Percentiles rank a stretch among this genome's conserved stretches.
These are phyloP conservation scores for Spilosoma lubricipeda DNA, from an alignment of 2,888 invertebrate genomes.

Conservation along the genomic window DNA sequence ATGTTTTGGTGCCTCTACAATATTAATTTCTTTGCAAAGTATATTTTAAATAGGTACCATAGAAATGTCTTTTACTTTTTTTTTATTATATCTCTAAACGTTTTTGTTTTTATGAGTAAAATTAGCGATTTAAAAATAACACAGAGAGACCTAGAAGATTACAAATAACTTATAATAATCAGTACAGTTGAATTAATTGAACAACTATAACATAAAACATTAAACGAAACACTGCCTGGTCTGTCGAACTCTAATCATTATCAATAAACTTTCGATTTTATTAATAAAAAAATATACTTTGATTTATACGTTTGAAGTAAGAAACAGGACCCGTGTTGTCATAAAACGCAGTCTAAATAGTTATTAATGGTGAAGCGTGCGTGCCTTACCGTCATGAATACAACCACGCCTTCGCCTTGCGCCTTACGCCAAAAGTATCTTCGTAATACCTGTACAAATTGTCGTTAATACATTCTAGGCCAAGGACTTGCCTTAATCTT, in stretches of 20 bases:
- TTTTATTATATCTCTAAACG: too few species aligned
- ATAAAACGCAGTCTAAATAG: conserved; percentile 7
- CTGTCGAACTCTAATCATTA: not conserved
- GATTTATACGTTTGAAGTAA: not conserved
- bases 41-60: too few species aligned
- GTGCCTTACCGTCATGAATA: conserved; percentile 47
- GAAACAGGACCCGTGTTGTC: not conserved
- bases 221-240: not conserved
- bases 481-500: conserved; percentile 49
- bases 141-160: not conserved
- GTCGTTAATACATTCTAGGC: conserved; percentile 47
- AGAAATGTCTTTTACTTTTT: too few species aligned
- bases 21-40: too few species aligned
- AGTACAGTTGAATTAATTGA: not conserved
- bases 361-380: conserved; percentile 39
- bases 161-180: not conserved
- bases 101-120: not conserved
- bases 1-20: too few species aligned
- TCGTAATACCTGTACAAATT: conserved; percentile 51
- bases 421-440: conserved; percentile 30
- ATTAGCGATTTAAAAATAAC: not conserved
- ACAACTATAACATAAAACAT: not conserved
- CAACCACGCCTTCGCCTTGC: conserved; percentile 39
- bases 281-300: not conserved
- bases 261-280: not conserved